Base-by-base conservation (phyloP, 2,113 vertebrate species). In the Ptyas mucosa region DNA sequence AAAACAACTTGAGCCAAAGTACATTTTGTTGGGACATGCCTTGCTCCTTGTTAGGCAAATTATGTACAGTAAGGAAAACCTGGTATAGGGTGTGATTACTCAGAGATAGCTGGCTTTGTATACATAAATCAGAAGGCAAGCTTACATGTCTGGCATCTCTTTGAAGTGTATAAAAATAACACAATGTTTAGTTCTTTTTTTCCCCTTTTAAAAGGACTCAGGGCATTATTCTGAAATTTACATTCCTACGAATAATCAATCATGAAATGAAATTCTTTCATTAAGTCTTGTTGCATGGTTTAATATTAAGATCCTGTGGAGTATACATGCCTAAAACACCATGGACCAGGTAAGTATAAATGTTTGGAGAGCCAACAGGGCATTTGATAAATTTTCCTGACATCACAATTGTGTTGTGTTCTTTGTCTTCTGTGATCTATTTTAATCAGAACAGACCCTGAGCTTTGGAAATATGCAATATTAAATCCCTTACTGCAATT, bases 1-100 rank as follows among this genome's bases (percentile, higher is more conserved):
- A 58, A 39, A 52, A 87, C 87, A 85, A 26, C 34, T 3, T 61
- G 43, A 85, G 29, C 26, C 75, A 9, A 12, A 58, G 43, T 52
- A 43, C 12, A 93, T 64, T 90, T 49, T 93, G 92, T 93, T 93
- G n/a, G 49, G 57, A 57, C 61, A 89, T 93, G 90, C 69, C 90
- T 91, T 85, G n/a, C 11, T 61, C 46, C 15, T 85, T 58, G 14
- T 89, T 58, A 39, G 43, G 43, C n/a, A n/a, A 18, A 53, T 51
- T 87, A 90, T 52, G 46, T 52, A 34, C 29, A 69, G 14, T 34
- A 85, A 93, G 58, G 55, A 29, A 93, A 89, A 91, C 46, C 61
- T 64, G 64, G 85, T 91, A 69, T 91, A 86, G 46, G 85, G 85
- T 69, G 57, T 53, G 54, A 89, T n/a, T 52, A 89, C 24, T 43